Evolutionary conservation across 2,888 invertebrate genomes (phyloP), one percentile per base, ranked within the genome.

Genomic region (Chalcosyrphus nemorum): DNA sequence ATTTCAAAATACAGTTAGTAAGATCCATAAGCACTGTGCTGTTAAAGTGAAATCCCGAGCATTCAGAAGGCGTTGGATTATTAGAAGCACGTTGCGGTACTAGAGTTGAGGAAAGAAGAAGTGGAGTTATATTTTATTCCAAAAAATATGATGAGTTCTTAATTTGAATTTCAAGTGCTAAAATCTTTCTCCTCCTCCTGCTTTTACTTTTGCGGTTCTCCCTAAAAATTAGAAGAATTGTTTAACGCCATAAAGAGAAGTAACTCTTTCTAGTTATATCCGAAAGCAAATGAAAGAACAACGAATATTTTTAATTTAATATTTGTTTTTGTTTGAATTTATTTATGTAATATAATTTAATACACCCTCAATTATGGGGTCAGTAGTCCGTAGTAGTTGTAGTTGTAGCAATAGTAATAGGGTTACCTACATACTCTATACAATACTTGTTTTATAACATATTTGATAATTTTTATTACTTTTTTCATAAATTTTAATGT

Each of bases 281-380:
- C 13, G 2, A 54, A 17, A 50, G n/a, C 0, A 17, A 32, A 57
- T 1, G 24, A 71, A 24, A 54, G 0, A 52, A 4, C 19, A 17
- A 19, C 35, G 57, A n/a, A 45, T 19, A 32, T 32, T 38, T 52
- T 32, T 17, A 50, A 57, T 66, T 45, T 66, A 57, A 77, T 77
- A 35, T 50, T 77, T 52, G 15, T 52, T 71, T 32, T 71, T 77
- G 57, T 32, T 71, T 77, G 57, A 77, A 66, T 82, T 82, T 59
- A 76, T 81, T 77, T 63, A 71, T 70, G 56, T 68, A 65, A 77
- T 71, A 82, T 82, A 81, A 71, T 82, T 77, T 82, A 77, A 72
- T 77, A 59, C 52, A 72, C 77, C 71, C 59, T 29, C 35, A 45
- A 70, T 77, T 50, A 59, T 59, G 66, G 65, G 65, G 32, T 56